Evolutionary conservation across 2,113 vertebrate species (phyloP), one percentile per base, ranked within the genome.

Genomic region (Morone saxatilis): DNA sequence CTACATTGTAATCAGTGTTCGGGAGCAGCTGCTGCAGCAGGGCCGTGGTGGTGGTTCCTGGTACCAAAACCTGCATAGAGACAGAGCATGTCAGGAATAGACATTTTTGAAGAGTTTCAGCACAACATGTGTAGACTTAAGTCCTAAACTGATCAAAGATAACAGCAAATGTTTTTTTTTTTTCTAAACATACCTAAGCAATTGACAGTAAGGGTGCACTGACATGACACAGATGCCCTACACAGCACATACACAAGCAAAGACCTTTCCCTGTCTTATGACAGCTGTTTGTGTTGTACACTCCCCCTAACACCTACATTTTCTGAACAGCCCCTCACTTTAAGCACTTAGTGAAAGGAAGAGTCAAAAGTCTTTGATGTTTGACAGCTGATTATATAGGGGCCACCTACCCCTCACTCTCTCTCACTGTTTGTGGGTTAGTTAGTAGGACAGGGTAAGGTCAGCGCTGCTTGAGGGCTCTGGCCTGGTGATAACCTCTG

Each of bases 1-100:
- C 96, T 67, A 99, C 96, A 12, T 96, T 96, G 88, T 99, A 99
- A 10, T 92, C 89, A 0, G 97, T 99, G 89, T 99, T 95, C 1
- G 98, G 97, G 59, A 91, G 85, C 82, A 99, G 95, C 80, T 96
- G 94, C 78, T 97, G 94, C 92, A 99, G 89, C 59, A 97, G 61
- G 60, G 97, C 90, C 1, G 94, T 96, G 74, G 93, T 96, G 72
- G 95, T 95, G 72, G 94, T 96, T 62, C 95, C 97, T 66, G 97
- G 96, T 80, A 99, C 96, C 88, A 98, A 76, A 54, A 98, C 61
- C 98, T 99, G 76, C 11, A 70, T 22, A 57, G 31, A 76, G 14
- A 82, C 50, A 40, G 41, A 80, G 50, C 20, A 59, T 19, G 20
- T 83, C 56, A 65, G 56, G 25, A 48, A 41, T n/a, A n/a, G 40